Conservation (phyloP, 2,888 invertebrate genomes). For the Ligdia adustata region DNA sequence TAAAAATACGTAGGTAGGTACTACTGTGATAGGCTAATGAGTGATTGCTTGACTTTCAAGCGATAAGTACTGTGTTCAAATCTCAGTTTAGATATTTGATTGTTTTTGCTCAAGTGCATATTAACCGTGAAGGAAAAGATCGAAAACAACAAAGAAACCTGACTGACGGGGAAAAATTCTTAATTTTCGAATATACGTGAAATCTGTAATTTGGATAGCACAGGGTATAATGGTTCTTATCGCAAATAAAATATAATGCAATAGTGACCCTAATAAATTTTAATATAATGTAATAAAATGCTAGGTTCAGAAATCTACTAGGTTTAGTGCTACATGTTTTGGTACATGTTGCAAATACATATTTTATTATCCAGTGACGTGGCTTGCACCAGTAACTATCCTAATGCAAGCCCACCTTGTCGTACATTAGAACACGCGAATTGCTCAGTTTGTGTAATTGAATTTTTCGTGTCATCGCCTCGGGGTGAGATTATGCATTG, state of each 20-base stretch:
- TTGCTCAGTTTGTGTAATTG: constrained; percentile 72
- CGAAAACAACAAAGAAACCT: no score
- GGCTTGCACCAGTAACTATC: constrained; percentile 19
- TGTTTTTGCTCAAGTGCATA: no score
- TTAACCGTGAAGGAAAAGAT: no score
- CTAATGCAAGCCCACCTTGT: constrained; percentile 56
- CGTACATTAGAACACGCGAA: constrained; percentile 79
- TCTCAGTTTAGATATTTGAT: no score
- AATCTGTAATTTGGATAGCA: no score
- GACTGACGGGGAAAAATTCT: no score
- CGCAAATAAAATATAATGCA: not conserved
- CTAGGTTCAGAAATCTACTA: not conserved
- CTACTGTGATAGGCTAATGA: no score
- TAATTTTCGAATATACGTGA: no score
- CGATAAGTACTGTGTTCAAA: no score
- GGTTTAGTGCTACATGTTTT: not conserved
- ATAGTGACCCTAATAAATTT: not conserved
- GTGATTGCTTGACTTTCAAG: no score
- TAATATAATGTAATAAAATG: not conserved
- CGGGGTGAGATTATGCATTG: constrained; percentile 57
- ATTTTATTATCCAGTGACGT: no score
- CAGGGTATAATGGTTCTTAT: not conserved
- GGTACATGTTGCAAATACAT: not conserved
- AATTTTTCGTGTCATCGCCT: constrained; percentile 80
- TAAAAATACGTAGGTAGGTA: no score